A percentile compares a stretch with the other conserved stretches of the same genome.
Conservation (phyloP, 2,797 vertebrate species). For the Babyrousa celebensis region DNA sequence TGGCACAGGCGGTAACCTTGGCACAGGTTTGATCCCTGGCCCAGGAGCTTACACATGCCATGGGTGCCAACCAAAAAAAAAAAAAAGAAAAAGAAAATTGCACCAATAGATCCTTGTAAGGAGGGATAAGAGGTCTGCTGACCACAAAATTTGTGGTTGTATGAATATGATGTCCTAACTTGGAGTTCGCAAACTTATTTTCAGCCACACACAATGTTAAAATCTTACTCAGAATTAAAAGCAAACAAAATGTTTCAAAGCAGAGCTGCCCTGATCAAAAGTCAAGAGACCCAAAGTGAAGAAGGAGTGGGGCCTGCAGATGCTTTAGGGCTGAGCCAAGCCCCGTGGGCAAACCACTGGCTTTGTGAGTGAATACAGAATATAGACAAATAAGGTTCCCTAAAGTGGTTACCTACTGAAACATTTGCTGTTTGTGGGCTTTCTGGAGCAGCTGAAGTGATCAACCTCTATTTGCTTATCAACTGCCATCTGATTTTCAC, state of each 20-base stretch:
- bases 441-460: neutral
- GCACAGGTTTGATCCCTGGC: too few species aligned
- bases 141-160: neutral
- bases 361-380: neutral
- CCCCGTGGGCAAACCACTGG: neutral
- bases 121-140: neutral
- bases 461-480: neutral
- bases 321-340: neutral
- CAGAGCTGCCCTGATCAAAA: neutral
- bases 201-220: neutral
- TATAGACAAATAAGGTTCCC: neutral
- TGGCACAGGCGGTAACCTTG: too few species aligned
- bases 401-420: neutral
- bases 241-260: neutral
- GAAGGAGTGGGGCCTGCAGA: neutral
- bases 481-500: neutral
- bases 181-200: neutral
- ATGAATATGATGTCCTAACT: neutral
- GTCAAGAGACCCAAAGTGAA: neutral
- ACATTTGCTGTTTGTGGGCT: constrained; percentile 7
- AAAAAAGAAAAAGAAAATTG: neutral
- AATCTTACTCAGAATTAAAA: constrained; percentile 2
- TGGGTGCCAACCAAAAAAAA: too few species aligned
- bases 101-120: neutral
- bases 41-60: too few species aligned